A percentile compares a stretch with the other conserved stretches of the same genome.
Conservation (phyloP, 2,797 vertebrate species). For the Pseudochirops corinnae region DNA sequence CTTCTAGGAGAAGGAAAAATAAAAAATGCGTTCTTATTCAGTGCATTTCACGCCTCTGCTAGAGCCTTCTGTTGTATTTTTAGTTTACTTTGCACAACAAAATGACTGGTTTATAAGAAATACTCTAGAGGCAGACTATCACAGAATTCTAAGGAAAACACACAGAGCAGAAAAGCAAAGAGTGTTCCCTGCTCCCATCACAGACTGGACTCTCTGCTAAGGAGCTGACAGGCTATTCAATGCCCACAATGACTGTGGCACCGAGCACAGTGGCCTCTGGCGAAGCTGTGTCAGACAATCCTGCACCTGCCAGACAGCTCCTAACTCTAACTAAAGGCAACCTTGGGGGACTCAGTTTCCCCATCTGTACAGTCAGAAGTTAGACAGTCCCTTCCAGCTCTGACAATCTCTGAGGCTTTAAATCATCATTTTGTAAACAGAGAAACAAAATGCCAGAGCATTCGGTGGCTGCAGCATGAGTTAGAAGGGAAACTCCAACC, state of each 20-base stretch:
- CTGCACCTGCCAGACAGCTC: background rate
- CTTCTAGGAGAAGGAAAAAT: conserved; percentile 86
- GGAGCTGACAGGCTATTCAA: background rate
- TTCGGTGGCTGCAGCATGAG: background rate
- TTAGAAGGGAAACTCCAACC: background rate
- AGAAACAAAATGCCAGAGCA: background rate
- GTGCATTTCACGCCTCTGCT: too few relatives aligned
- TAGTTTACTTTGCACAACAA: background rate
- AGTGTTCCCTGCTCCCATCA: fast-evolving
- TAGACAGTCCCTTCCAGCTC: background rate
- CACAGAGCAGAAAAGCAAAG: background rate
- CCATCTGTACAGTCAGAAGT: background rate
- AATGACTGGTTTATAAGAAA: background rate
- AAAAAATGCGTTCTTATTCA: background rate
- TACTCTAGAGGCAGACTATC: background rate
- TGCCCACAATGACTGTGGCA: background rate
- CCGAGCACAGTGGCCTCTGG: background rate
- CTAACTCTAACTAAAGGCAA: background rate
- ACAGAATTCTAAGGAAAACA: background rate
- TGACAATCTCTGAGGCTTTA: background rate
- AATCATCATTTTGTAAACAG: too few relatives aligned
- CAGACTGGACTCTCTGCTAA: background rate
- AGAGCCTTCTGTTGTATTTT: background rate
- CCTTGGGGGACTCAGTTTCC: background rate
- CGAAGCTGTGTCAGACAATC: background rate